Evolutionary conservation across 2,888 invertebrate genomes (phyloP), one percentile per base, ranked within the genome.

Genomic region (Pseudococcus longispinus): DNA sequence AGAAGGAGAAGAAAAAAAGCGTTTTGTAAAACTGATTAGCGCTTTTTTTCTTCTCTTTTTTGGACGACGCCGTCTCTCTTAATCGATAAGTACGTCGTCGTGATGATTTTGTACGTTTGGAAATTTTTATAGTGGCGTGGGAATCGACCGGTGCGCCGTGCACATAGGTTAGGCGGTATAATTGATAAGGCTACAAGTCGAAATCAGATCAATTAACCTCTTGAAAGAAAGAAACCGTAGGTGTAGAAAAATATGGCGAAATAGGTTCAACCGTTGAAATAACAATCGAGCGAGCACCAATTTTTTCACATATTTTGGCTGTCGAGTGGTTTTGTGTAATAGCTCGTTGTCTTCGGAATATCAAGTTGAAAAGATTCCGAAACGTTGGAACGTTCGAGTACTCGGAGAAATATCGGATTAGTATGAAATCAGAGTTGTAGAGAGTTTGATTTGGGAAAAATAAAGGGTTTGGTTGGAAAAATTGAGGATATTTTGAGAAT

Each of bases 71-170:
- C 32, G 74, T n/a, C 32, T 18, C 65, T 23, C 26, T 20, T 60
- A 65, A 65, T 65, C 65, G 65, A 65, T 65, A 26, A 65, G 65
- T 65, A 32, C 74, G 74, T 29, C 70, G 70, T 70, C 74, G 65
- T 37, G 74, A 74, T 32, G 74, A 37, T 32, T 74, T 74, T 37
- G 74, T 65, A 15, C 8, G 74, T 37, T 32, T 37, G 74, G 74
- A 74, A 74, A 37, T 74, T 74, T 74, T 74, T 37, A 23, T 9
- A 74, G 32, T 74, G 74, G 18, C 74, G 74, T 74, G 74, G 74
- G 74, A 74, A 74, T 74, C 32, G 9, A 20, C 3, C 55, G 15
- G 4, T 5, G 55, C 20, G 55, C 20, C 55, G 9, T 2, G 20
- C 20, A 20, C 5, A 55, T 20, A 3, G n/a, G 20, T 9, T 6